phyloP scores from a whole-genome alignment of 2,797 vertebrate genomes.

The Microctenopoma lineatum region DNA sequence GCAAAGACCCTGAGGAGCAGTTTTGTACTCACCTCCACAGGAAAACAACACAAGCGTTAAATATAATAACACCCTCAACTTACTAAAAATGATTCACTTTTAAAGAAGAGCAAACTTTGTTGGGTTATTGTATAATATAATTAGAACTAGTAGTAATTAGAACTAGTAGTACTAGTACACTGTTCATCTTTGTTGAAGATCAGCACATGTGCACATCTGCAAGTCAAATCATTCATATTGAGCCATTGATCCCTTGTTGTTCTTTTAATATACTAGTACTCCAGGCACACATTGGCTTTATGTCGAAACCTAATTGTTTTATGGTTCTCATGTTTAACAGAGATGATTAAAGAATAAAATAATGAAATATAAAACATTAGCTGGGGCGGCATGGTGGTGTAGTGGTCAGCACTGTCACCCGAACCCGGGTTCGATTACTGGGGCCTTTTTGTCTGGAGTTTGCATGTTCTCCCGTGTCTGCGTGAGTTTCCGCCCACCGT shows the following conservation, averaged over 20 bases:
- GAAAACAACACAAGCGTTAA: slow-evolving; percentile 10
- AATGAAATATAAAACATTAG: too few species aligned
- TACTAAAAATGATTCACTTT: slow-evolving; percentile 26
- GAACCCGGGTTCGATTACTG: too few species aligned
- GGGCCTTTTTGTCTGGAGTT: too few species aligned
- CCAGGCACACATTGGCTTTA: background rate
- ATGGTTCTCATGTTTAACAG: too few species aligned
- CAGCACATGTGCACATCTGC: slow-evolving; percentile 1
- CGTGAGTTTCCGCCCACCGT: too few species aligned
- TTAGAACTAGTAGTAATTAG: slow-evolving; percentile 7
- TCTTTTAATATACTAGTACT: background rate
- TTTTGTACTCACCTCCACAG: slow-evolving; percentile 18
- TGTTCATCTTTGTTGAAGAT: slow-evolving; percentile 11
- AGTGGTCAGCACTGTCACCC: too few species aligned
- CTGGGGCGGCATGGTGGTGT: too few species aligned
- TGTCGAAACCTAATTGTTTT: too few species aligned
- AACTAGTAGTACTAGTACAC: background rate
- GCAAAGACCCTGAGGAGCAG: slow-evolving; percentile 11
- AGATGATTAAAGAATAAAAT: too few species aligned
- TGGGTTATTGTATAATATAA: background rate
- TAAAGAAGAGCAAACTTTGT: slow-evolving; percentile 1
- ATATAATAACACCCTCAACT: slow-evolving; percentile 1
- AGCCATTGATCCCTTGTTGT: background rate
- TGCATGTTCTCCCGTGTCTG: too few species aligned
- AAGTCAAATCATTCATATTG: slow-evolving; percentile 13